Percentiles rank a stretch among this genome's conserved stretches.
Evolutionary conservation across 1,140 invertebrate genomes (phyloP).

Genomic region (Carposina sasakii): DNA sequence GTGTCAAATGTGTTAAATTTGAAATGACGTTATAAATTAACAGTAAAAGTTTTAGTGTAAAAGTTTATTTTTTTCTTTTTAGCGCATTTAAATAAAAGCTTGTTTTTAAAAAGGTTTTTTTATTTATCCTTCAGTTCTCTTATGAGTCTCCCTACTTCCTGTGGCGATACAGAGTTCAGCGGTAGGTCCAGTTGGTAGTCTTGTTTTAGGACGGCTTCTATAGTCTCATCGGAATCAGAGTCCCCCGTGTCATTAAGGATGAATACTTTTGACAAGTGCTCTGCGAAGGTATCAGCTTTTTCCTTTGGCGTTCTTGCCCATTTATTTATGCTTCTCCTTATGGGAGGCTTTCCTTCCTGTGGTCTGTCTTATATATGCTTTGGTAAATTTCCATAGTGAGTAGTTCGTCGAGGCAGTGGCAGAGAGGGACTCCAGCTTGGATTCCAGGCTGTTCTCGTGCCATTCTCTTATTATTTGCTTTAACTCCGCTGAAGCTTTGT

Average conservation of each 20-base stretch:
- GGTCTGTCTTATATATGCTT: not conserved
- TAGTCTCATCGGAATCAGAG: too few species aligned
- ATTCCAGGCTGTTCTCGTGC: not conserved
- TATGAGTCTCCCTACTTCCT: too few species aligned
- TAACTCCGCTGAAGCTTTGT: not conserved
- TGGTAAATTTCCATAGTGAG: slow-evolving; percentile 4
- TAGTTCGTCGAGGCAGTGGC: slow-evolving; percentile 1
- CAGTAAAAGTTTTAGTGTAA: too few species aligned
- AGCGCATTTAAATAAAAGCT: too few species aligned
- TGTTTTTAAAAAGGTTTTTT: too few species aligned
- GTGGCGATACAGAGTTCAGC: too few species aligned
- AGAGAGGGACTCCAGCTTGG: not conserved
- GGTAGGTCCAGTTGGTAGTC: too few species aligned
- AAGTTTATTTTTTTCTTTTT: too few species aligned
- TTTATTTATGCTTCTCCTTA: not conserved
- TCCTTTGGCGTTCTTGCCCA: not conserved
- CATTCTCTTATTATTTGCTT: slow-evolving; percentile 4
- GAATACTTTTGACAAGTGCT: not conserved
- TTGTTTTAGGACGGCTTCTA: too few species aligned
- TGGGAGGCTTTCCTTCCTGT: not conserved
- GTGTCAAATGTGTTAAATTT: too few species aligned
- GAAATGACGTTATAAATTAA: too few species aligned
- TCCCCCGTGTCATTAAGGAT: not conserved
- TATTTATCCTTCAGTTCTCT: too few species aligned
- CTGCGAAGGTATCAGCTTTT: not conserved